Conservation (phyloP, 2,888 invertebrate genomes). For the Dynastes maya region DNA sequence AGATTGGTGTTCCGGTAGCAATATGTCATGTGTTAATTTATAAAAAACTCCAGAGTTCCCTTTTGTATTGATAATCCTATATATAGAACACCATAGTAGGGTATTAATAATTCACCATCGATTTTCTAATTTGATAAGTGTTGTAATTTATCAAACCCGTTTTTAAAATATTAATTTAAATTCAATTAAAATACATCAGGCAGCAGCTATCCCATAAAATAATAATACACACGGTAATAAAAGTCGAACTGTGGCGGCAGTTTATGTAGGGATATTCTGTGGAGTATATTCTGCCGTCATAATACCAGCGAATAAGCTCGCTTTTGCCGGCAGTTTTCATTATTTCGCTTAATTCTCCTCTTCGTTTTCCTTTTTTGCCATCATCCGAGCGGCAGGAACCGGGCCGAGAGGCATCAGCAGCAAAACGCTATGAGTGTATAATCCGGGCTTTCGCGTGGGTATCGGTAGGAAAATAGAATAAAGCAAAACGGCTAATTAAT, state of each 20-base stretch:
- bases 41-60: too few species aligned
- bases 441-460: constrained; percentile 1
- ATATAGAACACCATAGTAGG: background rate
- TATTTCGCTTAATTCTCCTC: constrained; percentile 21
- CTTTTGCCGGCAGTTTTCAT: constrained; percentile 30
- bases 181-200: constrained; percentile 19
- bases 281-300: background rate
- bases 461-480: constrained; percentile 4
- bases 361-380: too few species aligned
- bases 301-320: constrained; percentile 20
- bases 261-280: background rate
- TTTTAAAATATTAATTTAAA: constrained; percentile 21
- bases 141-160: constrained; percentile 8
- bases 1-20: too few species aligned
- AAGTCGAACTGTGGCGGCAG: background rate
- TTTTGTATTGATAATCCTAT: too few species aligned
- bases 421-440: background rate
- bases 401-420: too few species aligned
- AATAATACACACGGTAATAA: constrained; percentile 15
- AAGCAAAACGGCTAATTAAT: constrained; percentile 10
- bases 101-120: background rate
- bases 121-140: constrained; percentile 18
- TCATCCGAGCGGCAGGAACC: too few species aligned
- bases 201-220: constrained; percentile 1
- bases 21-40: too few species aligned